Evolutionary conservation across 2,888 invertebrate species (phyloP).

Genomic region (Villa cingulata): DNA sequence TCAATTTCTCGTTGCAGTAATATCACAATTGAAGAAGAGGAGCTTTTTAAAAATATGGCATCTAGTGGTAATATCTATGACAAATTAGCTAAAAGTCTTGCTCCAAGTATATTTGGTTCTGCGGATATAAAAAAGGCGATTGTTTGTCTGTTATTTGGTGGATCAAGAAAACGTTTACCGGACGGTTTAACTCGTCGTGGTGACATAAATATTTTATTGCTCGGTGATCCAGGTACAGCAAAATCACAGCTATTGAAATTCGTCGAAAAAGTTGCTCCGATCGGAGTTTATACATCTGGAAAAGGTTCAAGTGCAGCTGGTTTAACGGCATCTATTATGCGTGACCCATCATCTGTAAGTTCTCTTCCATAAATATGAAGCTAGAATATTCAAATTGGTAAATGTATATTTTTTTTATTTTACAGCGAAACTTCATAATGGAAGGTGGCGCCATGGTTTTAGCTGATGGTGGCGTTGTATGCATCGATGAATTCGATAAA

Average conservation of each 20-base stretch:
- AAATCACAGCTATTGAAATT: constrained; percentile 97
- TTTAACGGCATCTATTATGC: constrained; percentile 89
- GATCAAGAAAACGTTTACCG: constrained; percentile 74
- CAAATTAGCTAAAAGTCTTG: constrained; percentile 75
- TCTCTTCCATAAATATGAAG: no score
- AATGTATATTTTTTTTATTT: neutral
- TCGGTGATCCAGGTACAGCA: constrained; percentile 99
- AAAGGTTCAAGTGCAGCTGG: constrained; percentile 99
- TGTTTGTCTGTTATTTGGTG: constrained; percentile 88
- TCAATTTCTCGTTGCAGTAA: constrained; percentile 41
- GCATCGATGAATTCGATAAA: constrained; percentile 99
- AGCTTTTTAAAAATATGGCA: constrained; percentile 53
- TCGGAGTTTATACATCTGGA: constrained; percentile 96
- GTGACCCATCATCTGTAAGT: constrained; percentile 82
- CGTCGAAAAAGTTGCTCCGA: constrained; percentile 86
- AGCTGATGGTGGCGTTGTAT: constrained; percentile 97
- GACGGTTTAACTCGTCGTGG: constrained; percentile 93
- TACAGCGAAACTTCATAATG: constrained; percentile 85
- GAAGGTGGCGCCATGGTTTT: constrained; percentile 99
- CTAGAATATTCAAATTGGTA: no score
- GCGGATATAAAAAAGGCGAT: constrained; percentile 94
- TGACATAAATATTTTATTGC: constrained; percentile 85
- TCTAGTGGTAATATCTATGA: constrained; percentile 79
- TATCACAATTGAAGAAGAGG: constrained; percentile 56
- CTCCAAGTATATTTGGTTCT: constrained; percentile 93